Evolutionary conservation across 2,113 vertebrate genomes (phyloP).

Genomic region (Eurystomus gularis): DNA sequence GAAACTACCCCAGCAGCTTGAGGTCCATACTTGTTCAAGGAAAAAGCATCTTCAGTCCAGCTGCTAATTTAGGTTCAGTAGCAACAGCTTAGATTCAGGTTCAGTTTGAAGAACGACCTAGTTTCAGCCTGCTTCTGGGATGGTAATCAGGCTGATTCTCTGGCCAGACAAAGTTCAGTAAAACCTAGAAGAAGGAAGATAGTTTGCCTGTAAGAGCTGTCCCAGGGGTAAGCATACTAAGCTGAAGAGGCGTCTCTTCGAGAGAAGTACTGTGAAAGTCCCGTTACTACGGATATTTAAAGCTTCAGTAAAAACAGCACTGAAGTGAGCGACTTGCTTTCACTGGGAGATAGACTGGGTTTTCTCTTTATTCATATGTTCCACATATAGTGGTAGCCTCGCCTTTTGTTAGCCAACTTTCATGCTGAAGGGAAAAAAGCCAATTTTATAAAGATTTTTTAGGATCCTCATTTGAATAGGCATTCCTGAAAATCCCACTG

Average conservation of each 20-base stretch:
- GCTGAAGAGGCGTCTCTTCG: conserved; percentile 40
- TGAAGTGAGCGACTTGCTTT: conserved; percentile 12
- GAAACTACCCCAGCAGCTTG: neutral
- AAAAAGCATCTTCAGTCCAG: neutral
- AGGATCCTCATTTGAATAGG: conserved; percentile 30
- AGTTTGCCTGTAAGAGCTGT: neutral
- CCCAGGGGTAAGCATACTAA: conserved; percentile 5
- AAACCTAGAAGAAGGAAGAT: neutral
- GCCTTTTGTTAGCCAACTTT: conserved; percentile 48
- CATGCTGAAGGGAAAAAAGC: conserved; percentile 26
- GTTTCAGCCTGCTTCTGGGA: neutral
- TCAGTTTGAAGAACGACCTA: neutral
- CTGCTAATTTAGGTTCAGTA: neutral
- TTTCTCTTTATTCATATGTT: conserved; percentile 49
- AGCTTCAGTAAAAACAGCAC: conserved; percentile 49
- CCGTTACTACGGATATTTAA: conserved; percentile 62
- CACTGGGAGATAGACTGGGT: conserved; percentile 40
- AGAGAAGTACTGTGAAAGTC: conserved; percentile 37
- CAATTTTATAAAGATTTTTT: conserved; percentile 27
- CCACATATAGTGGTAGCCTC: conserved; percentile 40
- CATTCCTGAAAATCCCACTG: conserved; percentile 18
- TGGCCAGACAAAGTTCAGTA: neutral
- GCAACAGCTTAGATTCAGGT: neutral
- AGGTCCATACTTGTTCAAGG: neutral
- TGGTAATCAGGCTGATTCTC: neutral